phyloP scores from a whole-genome alignment of 2,113 vertebrate species.

The Ascaphus truei region DNA sequence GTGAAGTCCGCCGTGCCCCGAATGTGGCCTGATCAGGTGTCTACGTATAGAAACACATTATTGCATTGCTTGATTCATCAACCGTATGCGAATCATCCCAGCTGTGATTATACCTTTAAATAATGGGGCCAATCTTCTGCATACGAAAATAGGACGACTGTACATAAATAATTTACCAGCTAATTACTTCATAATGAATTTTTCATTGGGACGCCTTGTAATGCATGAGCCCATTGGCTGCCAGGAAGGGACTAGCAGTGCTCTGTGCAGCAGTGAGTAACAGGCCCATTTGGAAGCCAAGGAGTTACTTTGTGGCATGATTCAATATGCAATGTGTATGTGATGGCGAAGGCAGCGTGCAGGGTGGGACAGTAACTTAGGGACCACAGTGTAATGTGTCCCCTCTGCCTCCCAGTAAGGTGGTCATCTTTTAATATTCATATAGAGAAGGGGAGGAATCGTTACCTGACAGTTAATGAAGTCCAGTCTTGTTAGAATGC shows the following conservation, averaged over 20 bases:
- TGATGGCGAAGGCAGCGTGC: too few species aligned
- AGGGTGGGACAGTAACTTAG: too few species aligned
- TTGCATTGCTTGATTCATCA: background rate
- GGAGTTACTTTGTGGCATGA: too few species aligned
- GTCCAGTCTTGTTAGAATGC: too few species aligned
- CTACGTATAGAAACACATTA: background rate
- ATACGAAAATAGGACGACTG: conserved; percentile 10
- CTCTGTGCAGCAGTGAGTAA: background rate
- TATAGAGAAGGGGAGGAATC: too few species aligned
- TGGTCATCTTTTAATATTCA: too few species aligned
- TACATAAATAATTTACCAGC: conserved; percentile 19
- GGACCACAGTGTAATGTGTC: too few species aligned
- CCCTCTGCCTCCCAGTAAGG: too few species aligned
- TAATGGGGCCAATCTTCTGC: conserved; percentile 20
- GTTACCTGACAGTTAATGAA: too few species aligned
- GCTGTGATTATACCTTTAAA: conserved; percentile 11
- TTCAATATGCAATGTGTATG: too few species aligned
- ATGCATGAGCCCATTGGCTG: background rate
- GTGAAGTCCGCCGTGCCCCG: background rate
- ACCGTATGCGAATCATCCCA: background rate
- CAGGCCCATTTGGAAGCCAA: background rate
- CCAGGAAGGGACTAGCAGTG: background rate
- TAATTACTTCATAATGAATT: conserved; percentile 32
- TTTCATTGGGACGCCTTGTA: conserved; percentile 11
- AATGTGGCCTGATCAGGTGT: background rate